Percentiles rank a stretch among this genome's conserved stretches.
Conservation (phyloP, 2,888 invertebrate species). For the Thera obeliscata region DNA sequence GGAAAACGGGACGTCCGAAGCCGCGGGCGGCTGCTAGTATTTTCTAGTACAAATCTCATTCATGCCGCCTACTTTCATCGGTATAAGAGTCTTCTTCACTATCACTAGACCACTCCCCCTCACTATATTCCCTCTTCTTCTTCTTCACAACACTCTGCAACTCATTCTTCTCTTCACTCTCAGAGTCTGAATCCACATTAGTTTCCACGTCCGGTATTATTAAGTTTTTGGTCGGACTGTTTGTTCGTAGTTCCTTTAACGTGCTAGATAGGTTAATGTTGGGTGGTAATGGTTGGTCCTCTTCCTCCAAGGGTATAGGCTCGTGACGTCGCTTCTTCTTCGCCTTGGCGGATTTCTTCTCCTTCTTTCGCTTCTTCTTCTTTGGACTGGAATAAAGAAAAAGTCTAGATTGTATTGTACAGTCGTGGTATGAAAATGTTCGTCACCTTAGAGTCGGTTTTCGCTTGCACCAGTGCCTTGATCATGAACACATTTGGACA, state of each 20-base stretch:
- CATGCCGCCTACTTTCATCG: constrained; percentile 24
- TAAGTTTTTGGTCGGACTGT: constrained; percentile 70
- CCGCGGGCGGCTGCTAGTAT: background rate
- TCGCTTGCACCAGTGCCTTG: too few relatives aligned
- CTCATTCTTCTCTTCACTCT: constrained; percentile 41
- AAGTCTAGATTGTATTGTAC: background rate
- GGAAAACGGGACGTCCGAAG: too few relatives aligned
- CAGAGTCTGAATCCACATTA: constrained; percentile 43
- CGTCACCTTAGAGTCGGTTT: too few relatives aligned
- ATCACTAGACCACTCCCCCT: constrained; percentile 80
- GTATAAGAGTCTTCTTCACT: constrained; percentile 63
- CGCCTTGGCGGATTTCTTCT: constrained; percentile 64
- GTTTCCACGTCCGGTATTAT: constrained; percentile 40
- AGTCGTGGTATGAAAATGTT: too few relatives aligned
- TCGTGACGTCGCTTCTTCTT: constrained; percentile 58
- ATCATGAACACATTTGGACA: too few relatives aligned
- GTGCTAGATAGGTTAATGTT: constrained; percentile 70
- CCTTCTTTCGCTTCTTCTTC: constrained; percentile 72
- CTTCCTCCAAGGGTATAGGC: constrained; percentile 47
- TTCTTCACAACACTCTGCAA: constrained; percentile 34
- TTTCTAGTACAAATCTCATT: background rate
- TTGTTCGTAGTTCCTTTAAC: constrained; percentile 65
- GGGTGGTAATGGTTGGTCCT: constrained; percentile 49
- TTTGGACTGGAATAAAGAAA: constrained; percentile 55
- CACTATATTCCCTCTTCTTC: constrained; percentile 68